phyloP scores from a whole-genome alignment of 2,113 vertebrate species.

The cattle (Bos taurus) region ARS-UCD2.0 NC_037338.1:40347501-40348000 shows the following conservation, averaged over 20 bases:
- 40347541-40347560: background rate
- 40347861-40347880: background rate
- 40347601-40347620: background rate
- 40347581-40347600: background rate
- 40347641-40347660: background rate
- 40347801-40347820: background rate
- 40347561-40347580: background rate
- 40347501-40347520: background rate
- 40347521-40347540: background rate
- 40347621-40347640: background rate
- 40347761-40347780: background rate
- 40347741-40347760: background rate
- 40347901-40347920: background rate
- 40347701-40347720: background rate
- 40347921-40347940: background rate
- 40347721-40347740: background rate
- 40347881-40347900: background rate
- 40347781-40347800: background rate
- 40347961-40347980: background rate
- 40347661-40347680: background rate
- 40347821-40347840: background rate
- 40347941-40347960: background rate
- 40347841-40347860: background rate
- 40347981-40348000: background rate
- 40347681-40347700: background rate